Base-by-base conservation (phyloP, 2,797 vertebrate genomes). In the Serranus cabrilla region DNA sequence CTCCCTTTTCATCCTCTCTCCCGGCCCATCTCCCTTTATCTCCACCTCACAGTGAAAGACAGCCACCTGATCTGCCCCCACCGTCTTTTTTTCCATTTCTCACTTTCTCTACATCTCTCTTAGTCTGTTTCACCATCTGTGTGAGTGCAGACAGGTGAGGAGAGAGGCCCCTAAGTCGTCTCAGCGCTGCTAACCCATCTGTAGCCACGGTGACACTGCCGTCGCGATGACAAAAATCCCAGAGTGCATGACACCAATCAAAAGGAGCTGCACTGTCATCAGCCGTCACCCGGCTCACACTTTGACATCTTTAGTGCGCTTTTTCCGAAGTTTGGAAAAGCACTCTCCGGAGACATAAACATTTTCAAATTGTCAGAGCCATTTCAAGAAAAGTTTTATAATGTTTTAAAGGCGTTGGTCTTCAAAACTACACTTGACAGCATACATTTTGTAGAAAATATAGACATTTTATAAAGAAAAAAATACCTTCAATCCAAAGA, bases 141-240 rank as follows among this genome's bases (percentile, higher is more conserved):
- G 61, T 58, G 52, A 61, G 60, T 46, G 65, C 72, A 76, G 82
- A 82, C 84, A 86, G 78, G 84, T 81, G 71, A 72, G 37, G 57
- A 67, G 78, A 60, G 47, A 49, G 14, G 25, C 56, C 50, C 73
- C 31, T 52, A 49, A 52, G 55, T 71, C 71, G 57, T 72, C 74
- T 73, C 58, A 7, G 18, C 61, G 52, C 50, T 52, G 51, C 43
- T 74, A 57, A 81, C 74, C 71, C 75, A 76, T 83, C 77, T 85
- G 59, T 60, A 75, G 72, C 58, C 71, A 34, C 64, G 10, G 57
- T 57, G 58, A 71, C 62, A 31, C 72, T 5, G 50, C 43, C 1
- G n/a, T 43, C 5, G 18, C 68, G 11, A n/a, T 49, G 82, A 79
- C 76, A 83, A 70, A 83, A 84, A 76, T 69, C 62, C 47, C 45